Evolutionary conservation across 1,140 invertebrate species (phyloP).

Genomic region (Nephotettix cincticeps): DNA sequence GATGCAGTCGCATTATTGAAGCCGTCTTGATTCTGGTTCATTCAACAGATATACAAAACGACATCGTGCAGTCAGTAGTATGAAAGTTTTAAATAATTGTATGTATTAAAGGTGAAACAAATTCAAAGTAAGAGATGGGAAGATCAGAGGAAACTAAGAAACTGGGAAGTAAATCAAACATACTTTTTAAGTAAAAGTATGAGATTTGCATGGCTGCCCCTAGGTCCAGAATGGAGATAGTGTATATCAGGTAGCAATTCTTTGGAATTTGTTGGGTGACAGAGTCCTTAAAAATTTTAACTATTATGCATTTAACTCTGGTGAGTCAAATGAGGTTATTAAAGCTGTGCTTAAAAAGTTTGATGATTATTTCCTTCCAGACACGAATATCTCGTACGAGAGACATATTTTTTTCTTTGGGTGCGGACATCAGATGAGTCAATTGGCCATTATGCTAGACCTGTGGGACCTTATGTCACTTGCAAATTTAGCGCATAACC

Average conservation of each 20-base stretch:
- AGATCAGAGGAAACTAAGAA: no score
- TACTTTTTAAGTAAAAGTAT: no score
- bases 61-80: no score
- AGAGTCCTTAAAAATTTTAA: not conserved
- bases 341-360: not conserved
- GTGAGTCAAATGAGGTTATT: not conserved
- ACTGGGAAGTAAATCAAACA: no score
- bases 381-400: not conserved
- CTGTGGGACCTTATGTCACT: not conserved
- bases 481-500: not conserved
- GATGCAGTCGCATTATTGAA: no score
- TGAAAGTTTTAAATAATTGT: no score
- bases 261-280: not conserved
- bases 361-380: not conserved
- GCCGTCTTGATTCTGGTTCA: no score
- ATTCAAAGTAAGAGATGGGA: no score
- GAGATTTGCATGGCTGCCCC: no score
- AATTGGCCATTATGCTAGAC: not conserved
- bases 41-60: no score
- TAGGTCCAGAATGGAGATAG: not conserved
- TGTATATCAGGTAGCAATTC: not conserved
- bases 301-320: not conserved
- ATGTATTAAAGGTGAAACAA: no score
- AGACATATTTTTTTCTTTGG: not conserved
- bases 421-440: not conserved